These are phyloP conservation scores for Nomada fucata DNA, from an alignment of 2,888 invertebrate species.

Conservation along the genomic window DNA sequence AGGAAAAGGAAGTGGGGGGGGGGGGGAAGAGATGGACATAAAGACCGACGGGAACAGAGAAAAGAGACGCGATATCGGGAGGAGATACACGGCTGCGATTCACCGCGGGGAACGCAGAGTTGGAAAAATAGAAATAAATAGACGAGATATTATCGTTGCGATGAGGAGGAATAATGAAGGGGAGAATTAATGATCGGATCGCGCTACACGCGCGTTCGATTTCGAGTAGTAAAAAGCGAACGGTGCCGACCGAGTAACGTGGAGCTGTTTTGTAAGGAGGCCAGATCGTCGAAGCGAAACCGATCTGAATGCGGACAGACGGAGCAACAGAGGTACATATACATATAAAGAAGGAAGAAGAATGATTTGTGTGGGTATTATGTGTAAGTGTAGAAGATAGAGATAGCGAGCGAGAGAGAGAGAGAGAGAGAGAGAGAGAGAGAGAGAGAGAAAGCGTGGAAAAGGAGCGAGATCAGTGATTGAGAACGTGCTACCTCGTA, in stretches of 20 bases:
- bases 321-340: slow-evolving; percentile 8
- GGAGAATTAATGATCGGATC: slow-evolving; percentile 60
- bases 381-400: background rate
- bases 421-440: slow-evolving; percentile 12
- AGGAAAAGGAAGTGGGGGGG: background rate
- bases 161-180: background rate
- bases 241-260: slow-evolving; percentile 44
- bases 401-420: background rate
- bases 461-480: slow-evolving; percentile 51
- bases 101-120: background rate
- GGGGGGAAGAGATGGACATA: background rate
- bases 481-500: slow-evolving; percentile 67
- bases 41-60: background rate
- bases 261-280: slow-evolving; percentile 64
- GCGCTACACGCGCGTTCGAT: slow-evolving; percentile 27
- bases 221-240: slow-evolving; percentile 60
- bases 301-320: slow-evolving; percentile 61
- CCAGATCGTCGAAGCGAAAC: slow-evolving; percentile 70
- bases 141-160: background rate
- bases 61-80: background rate
- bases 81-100: background rate
- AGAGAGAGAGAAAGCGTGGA: slow-evolving; percentile 14
- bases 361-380: too few relatives aligned
- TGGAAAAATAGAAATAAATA: background rate
- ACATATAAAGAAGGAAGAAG: too few relatives aligned